Conservation (phyloP, 2,888 invertebrate genomes). For the Microctonus brassicae region DNA sequence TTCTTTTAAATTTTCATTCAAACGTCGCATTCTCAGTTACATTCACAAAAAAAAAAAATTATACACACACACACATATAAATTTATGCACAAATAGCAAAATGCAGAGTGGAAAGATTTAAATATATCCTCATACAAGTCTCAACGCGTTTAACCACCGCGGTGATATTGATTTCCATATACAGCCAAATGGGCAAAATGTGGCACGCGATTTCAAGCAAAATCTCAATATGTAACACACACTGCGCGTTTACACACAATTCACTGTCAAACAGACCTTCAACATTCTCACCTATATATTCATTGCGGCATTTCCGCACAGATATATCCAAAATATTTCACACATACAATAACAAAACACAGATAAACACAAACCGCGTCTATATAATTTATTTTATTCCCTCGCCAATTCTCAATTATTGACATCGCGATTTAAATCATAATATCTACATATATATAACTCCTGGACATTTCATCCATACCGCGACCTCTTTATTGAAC, state of each 20-base stretch:
- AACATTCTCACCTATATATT: slow-evolving; percentile 51
- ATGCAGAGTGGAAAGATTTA: too few species aligned
- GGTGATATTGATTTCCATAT: slow-evolving; percentile 63
- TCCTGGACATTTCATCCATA: slow-evolving; percentile 1
- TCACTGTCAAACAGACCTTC: slow-evolving; percentile 59
- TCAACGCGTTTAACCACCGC: slow-evolving; percentile 44
- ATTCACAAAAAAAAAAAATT: too few species aligned
- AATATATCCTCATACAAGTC: too few species aligned
- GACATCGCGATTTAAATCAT: neutral
- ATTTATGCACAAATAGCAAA: too few species aligned
- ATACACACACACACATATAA: too few species aligned
- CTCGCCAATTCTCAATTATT: neutral
- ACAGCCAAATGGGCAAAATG: slow-evolving; percentile 49
- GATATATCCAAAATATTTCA: slow-evolving; percentile 18
- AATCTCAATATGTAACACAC: slow-evolving; percentile 41
- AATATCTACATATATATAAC: neutral
- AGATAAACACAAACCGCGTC: neutral
- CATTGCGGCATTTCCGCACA: slow-evolving; percentile 15
- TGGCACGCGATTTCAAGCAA: slow-evolving; percentile 59
- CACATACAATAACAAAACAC: neutral
- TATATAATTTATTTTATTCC: neutral
- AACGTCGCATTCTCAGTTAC: too few species aligned
- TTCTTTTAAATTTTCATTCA: too few species aligned
- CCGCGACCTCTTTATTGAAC: neutral
- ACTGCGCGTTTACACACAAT: slow-evolving; percentile 48